phyloP scores from a whole-genome alignment of 2,113 vertebrate species.

The Zapornia atra region DNA sequence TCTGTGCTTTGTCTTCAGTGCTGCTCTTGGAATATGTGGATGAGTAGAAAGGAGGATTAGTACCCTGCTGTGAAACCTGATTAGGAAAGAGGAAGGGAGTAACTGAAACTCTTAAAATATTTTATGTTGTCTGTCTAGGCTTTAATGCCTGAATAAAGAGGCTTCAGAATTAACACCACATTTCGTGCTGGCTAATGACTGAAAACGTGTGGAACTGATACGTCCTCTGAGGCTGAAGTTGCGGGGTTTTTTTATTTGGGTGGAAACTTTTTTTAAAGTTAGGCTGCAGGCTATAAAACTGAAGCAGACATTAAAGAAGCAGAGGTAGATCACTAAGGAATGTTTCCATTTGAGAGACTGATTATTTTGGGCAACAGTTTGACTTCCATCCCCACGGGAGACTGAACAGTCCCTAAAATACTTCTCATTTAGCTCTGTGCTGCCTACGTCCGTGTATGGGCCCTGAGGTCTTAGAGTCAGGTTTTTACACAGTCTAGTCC shows the following conservation, averaged over 20 bases:
- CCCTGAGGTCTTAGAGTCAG: background rate
- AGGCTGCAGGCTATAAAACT: background rate
- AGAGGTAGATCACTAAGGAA: background rate
- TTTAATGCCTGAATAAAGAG: slow-evolving; percentile 33
- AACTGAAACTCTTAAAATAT: slow-evolving; percentile 36
- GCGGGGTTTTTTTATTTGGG: background rate
- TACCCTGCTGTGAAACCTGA: slow-evolving; percentile 44
- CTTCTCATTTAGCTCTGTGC: background rate
- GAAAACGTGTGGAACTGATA: background rate
- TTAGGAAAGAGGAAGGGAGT: slow-evolving; percentile 27
- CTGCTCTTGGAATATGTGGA: slow-evolving; percentile 41
- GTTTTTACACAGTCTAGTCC: background rate
- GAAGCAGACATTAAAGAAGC: background rate
- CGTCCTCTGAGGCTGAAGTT: background rate
- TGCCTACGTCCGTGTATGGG: background rate
- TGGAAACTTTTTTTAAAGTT: background rate
- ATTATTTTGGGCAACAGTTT: background rate
- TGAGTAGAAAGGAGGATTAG: slow-evolving; percentile 45
- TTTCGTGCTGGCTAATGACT: background rate
- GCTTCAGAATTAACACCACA: background rate
- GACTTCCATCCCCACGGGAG: background rate
- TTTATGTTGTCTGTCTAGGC: slow-evolving; percentile 25
- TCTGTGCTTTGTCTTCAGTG: background rate
- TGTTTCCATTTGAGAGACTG: background rate
- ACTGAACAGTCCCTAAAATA: background rate